Percentiles rank a stretch among this genome's conserved stretches.
phyloP scores from a whole-genome alignment of 2,113 vertebrate species.

The Furnarius figulus region DNA sequence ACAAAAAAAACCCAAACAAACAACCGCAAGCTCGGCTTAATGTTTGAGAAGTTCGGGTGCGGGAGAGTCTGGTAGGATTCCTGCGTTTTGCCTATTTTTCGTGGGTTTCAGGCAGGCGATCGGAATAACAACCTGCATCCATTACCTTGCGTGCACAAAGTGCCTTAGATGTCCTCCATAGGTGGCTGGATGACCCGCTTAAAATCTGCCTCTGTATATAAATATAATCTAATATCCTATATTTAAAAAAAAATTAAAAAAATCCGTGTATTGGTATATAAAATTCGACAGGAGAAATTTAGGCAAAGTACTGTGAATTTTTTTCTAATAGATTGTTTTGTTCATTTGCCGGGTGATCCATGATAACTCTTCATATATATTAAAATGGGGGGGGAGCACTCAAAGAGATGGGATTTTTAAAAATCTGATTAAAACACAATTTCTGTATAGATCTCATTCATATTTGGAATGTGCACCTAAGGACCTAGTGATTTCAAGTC shows the following conservation, averaged over 20 bases:
- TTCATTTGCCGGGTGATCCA: background rate
- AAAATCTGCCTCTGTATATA: background rate
- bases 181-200: background rate
- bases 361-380: background rate
- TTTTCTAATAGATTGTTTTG: background rate
- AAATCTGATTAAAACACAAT: background rate
- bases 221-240: background rate
- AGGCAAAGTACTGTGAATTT: background rate
- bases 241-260: background rate
- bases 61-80: slow-evolving; percentile 54
- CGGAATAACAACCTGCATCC: slow-evolving; percentile 2
- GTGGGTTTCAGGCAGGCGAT: background rate
- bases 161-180: slow-evolving; percentile 18
- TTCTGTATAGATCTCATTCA: background rate
- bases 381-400: accelerated
- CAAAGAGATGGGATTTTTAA: too few relatives aligned
- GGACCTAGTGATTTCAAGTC: background rate
- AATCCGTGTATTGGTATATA: accelerated
- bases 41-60: slow-evolving; percentile 47
- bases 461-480: background rate
- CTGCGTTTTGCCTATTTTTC: background rate
- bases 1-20: too few relatives aligned
- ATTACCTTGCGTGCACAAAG: slow-evolving; percentile 17
- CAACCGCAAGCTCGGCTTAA: background rate
- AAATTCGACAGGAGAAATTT: background rate